phyloP scores from a whole-genome alignment of 2,888 invertebrate genomes.

The Dolichomitus sp. region DNA sequence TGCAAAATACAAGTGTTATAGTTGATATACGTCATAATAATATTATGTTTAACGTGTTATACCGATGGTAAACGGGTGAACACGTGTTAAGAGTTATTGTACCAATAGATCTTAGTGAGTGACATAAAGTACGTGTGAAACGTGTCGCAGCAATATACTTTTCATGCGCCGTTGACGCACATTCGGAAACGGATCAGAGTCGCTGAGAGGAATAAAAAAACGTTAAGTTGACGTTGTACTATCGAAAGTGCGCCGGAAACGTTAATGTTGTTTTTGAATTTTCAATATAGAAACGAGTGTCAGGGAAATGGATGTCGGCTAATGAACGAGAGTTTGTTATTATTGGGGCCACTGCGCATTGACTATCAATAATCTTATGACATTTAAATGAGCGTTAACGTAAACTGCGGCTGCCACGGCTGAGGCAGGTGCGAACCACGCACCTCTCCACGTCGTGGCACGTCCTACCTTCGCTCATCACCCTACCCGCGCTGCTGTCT shows the following conservation, averaged over 20 bases:
- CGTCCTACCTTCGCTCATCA: constrained; percentile 39
- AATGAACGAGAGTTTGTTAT: neutral
- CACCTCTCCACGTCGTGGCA: constrained; percentile 49
- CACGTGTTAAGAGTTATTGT: neutral
- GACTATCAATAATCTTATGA: neutral
- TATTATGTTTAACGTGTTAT: neutral
- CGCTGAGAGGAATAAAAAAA: neutral
- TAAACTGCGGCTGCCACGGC: constrained; percentile 27
- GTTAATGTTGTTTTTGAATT: neutral
- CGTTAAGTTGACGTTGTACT: no score
- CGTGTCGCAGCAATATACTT: neutral
- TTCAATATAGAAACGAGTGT: neutral
- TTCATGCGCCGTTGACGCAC: neutral
- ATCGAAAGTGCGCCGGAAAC: neutral
- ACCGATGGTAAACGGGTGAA: neutral
- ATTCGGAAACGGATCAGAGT: neutral
- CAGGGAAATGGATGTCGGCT: neutral
- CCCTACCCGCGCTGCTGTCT: constrained; percentile 30
- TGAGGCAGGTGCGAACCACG: constrained; percentile 35
- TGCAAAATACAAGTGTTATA: constrained; percentile 1
- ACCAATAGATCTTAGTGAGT: neutral
- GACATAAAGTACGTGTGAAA: neutral
- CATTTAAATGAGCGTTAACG: constrained; percentile 9
- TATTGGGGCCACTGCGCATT: neutral
- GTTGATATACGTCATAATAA: neutral